phyloP scores from a whole-genome alignment of 2,797 vertebrate genomes.

The Notoglanidium macrostoma region DNA sequence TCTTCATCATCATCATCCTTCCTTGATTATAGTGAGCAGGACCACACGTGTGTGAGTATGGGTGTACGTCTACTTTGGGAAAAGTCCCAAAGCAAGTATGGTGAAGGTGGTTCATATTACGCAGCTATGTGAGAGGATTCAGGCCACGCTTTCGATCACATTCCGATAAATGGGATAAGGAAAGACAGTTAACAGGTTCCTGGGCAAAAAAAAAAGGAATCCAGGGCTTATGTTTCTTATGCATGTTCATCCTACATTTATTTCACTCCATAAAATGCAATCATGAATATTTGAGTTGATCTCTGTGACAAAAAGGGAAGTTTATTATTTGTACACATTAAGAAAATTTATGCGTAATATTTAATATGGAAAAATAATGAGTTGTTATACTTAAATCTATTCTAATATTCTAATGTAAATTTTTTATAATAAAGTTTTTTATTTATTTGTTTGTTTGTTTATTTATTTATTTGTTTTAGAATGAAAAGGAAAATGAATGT shows the following conservation, averaged over 20 bases:
- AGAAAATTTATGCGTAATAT: neutral
- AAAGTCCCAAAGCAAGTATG: constrained; percentile 14
- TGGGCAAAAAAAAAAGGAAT: neutral
- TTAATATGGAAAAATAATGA: neutral
- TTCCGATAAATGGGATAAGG: neutral
- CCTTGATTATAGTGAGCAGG: constrained; percentile 25
- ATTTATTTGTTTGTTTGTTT: neutral
- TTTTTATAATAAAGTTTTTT: too few species aligned
- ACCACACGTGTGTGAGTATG: constrained; percentile 1
- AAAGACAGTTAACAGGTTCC: neutral
- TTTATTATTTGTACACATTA: neutral
- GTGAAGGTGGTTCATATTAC: constrained; percentile 49
- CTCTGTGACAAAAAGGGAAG: neutral
- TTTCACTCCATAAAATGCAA: neutral
- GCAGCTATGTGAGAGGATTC: constrained; percentile 14
- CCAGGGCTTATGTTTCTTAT: neutral
- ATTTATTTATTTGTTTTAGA: neutral
- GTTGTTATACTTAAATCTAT: neutral
- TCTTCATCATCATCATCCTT: neutral
- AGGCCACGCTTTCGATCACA: neutral
- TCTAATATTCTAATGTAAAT: too few species aligned
- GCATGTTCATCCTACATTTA: too few species aligned
- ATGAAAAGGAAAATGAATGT: neutral
- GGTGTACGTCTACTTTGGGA: constrained; percentile 1
- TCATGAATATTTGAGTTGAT: neutral